Evolutionary conservation across 2,113 vertebrate species (phyloP), one percentile per base, ranked within the genome.

Genomic region (Trogon melanurus): DNA sequence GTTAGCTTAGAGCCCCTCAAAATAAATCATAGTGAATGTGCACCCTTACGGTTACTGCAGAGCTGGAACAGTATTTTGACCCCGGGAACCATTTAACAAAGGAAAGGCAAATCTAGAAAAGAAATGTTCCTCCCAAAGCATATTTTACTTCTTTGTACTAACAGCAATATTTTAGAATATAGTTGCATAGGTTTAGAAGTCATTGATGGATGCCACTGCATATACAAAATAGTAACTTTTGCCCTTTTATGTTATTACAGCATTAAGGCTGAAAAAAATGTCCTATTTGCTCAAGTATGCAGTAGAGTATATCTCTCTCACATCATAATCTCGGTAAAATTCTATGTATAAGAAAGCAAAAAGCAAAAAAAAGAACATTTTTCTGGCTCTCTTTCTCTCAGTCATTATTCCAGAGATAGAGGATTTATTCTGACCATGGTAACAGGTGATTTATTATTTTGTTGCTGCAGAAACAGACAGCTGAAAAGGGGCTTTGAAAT

Each of bases 401-500:
- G 54, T 73, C 88, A 85, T 95, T 96, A 66, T 92, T 96, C 66
- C 22, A 70, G 48, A 83, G 65, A 88, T 62, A 90, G 50, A 34
- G 38, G 60, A 95, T 85, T 96, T 87, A 93, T 91, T 93, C 85
- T 95, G 76, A 94, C 87, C 67, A 69, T 53, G 58, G 84, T 95
- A 96, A 70, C 91, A 97, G 95, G 92, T 94, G 84, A 97, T 95
- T 92, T 96, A 89, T 96, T 95, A 97, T 96, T 97, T 97, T 96
- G 91, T 91, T 81, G 79, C 79, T 89, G 73, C 84, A 96, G 92
- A 93, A 96, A 95, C 62, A 97, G 82, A 93, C 74, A 96, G 88
- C 74, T 96, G 95, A 97, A 97, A 98, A 86, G 83, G 50, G 88
- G 65, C 94, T 98, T 97, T 97, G 96, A 98, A 98, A 97, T 97